Percentiles rank a stretch among this genome's conserved stretches.
Evolutionary conservation across 2,888 invertebrate species (phyloP).

Genomic region (Xiphydria camelus): DNA sequence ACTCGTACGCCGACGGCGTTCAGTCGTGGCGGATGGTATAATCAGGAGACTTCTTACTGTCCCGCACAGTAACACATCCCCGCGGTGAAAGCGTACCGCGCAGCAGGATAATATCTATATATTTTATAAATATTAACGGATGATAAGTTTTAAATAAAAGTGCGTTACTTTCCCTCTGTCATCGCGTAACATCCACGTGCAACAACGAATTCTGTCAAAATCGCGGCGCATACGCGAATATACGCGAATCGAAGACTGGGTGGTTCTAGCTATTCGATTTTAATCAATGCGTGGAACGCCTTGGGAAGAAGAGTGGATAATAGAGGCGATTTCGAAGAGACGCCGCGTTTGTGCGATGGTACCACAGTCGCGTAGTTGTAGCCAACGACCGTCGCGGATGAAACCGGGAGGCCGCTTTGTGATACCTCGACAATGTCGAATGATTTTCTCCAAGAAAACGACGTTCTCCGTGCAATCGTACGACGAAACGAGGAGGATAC

Average conservation of each 20-base stretch:
- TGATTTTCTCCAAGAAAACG: too few species aligned
- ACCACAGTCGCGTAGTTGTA: too few species aligned
- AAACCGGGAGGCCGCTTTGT: too few species aligned
- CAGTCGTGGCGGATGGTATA: too few species aligned
- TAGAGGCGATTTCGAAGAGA: too few species aligned
- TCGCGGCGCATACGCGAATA: conserved; percentile 3
- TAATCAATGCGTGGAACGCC: background rate
- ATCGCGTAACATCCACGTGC: conserved; percentile 19
- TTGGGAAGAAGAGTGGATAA: conserved; percentile 1
- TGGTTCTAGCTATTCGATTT: background rate
- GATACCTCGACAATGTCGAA: too few species aligned
- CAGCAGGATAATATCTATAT: conserved; percentile 4
- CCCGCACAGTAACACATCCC: background rate
- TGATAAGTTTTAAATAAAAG: conserved; percentile 16
- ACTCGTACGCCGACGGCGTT: conserved; percentile 20
- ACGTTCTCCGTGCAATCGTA: too few species aligned
- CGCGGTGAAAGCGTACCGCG: background rate
- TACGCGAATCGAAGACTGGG: conserved; percentile 4
- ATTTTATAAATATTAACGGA: conserved; percentile 17
- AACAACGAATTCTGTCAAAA: conserved; percentile 27
- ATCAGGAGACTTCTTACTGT: conserved; percentile 24
- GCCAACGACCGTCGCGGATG: too few species aligned
- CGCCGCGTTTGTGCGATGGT: too few species aligned
- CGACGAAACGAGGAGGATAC: too few species aligned
- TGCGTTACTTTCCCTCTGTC: conserved; percentile 14